phyloP scores from a whole-genome alignment of 2,888 invertebrate species.

The Clivina fossor region DNA sequence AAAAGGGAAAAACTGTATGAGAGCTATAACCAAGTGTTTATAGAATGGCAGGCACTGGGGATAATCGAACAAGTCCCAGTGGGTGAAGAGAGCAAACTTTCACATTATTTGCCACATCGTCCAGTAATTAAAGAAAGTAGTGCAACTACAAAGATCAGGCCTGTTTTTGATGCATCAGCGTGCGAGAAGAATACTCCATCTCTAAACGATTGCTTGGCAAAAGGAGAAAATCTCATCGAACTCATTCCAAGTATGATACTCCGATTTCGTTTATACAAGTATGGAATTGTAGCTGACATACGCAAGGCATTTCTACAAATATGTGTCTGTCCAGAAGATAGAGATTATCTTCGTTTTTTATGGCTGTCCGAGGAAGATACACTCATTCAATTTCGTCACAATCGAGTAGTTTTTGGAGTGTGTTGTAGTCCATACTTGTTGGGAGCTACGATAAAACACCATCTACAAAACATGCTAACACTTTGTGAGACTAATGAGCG shows the following conservation, averaged over 20 bases:
- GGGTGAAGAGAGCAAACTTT: too few species aligned
- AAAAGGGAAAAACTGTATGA: too few species aligned
- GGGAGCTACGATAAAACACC: constrained; percentile 40
- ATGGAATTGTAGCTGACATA: constrained; percentile 19
- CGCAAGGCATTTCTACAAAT: not conserved
- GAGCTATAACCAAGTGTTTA: too few species aligned
- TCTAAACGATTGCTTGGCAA: not conserved
- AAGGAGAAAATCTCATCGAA: not conserved
- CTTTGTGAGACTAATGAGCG: too few species aligned
- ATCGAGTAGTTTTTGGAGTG: constrained; percentile 42
- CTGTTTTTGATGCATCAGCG: constrained; percentile 41
- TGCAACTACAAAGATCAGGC: too few species aligned
- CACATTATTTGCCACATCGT: too few species aligned
- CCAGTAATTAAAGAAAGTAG: too few species aligned
- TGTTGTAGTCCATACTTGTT: constrained; percentile 40
- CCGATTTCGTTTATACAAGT: not conserved
- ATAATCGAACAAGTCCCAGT: too few species aligned
- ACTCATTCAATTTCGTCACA: constrained; percentile 30
- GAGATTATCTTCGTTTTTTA: constrained; percentile 38
- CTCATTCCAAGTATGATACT: not conserved
- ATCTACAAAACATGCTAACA: too few species aligned
- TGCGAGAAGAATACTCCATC: constrained; percentile 32
- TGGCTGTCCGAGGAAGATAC: constrained; percentile 36
- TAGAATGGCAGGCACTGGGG: too few species aligned
- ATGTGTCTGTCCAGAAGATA: not conserved